A percentile compares a stretch with the other conserved stretches of the same genome.
These are phyloP conservation scores for Proterorhinus semilunaris DNA, from an alignment of 2,113 vertebrate species.

Conservation along the genomic window DNA sequence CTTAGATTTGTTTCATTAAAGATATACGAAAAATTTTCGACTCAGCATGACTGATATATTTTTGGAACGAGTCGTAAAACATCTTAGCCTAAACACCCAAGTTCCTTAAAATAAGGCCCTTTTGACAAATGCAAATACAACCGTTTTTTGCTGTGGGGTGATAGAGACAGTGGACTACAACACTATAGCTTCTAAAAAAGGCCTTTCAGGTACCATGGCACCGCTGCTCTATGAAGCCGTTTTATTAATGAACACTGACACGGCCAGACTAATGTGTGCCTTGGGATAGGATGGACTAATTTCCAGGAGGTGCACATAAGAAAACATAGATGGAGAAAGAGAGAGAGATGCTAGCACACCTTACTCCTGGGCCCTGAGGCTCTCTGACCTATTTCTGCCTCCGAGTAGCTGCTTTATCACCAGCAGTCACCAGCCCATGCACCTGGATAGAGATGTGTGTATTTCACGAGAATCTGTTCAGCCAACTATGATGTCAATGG, in stretches of 20 bases:
- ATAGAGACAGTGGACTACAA: neutral
- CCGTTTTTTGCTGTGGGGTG: neutral
- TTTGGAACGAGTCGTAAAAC: neutral
- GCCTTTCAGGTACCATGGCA: neutral
- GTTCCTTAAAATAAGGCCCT: neutral
- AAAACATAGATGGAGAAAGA: conserved; percentile 36
- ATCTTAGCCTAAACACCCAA: neutral
- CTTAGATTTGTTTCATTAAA: neutral
- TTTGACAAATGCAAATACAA: neutral
- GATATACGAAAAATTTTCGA: neutral
- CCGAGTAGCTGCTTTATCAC: conserved; percentile 65
- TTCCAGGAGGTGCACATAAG: conserved; percentile 10
- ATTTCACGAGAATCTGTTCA: conserved; percentile 46
- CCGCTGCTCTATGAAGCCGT: neutral
- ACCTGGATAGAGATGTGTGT: conserved; percentile 43
- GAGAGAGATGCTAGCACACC: conserved; percentile 30
- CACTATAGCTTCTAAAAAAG: neutral
- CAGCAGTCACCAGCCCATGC: conserved; percentile 45
- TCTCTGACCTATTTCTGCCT: conserved; percentile 69
- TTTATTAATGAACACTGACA: conserved; percentile 13
- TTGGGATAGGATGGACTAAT: conserved; percentile 1
- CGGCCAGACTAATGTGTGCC: conserved; percentile 5
- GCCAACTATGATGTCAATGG: conserved; percentile 39
- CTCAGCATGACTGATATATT: neutral
- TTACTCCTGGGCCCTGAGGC: conserved; percentile 47